Evolutionary conservation across 2,113 vertebrate genomes (phyloP).

Genomic region (Nothocercus nigrocapillus): DNA sequence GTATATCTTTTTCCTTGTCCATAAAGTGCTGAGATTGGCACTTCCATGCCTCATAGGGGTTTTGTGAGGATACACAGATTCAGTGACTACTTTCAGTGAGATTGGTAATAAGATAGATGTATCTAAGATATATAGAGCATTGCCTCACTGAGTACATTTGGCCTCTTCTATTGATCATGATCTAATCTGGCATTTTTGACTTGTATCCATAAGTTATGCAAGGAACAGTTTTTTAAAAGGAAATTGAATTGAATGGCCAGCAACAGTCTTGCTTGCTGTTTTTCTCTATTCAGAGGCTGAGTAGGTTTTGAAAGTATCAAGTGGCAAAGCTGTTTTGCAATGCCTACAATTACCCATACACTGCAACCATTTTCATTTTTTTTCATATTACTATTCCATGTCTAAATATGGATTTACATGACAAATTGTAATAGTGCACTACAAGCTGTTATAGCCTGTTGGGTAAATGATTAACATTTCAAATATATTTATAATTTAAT

Average conservation of each 20-base stretch:
- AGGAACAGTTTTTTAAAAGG: neutral
- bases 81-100: neutral
- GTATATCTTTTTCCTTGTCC: neutral
- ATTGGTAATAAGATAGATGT: neutral
- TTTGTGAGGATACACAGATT: neutral
- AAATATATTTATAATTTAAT: conserved; percentile 68
- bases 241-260: neutral
- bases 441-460: conserved; percentile 53
- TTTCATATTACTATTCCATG: neutral
- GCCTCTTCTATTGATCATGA: neutral
- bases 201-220: neutral
- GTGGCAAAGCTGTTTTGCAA: neutral
- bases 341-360: neutral
- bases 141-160: neutral
- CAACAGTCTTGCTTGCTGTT: neutral
- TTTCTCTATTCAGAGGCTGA: neutral
- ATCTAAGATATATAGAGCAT: neutral
- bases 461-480: conserved; percentile 68
- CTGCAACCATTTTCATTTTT: neutral
- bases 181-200: neutral
- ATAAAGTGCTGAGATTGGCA: neutral
- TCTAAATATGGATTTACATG: conserved; percentile 43
- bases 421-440: conserved; percentile 35
- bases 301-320: neutral
- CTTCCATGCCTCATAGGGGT: neutral